Evolutionary conservation across 2,888 invertebrate genomes (phyloP), one percentile per base, ranked within the genome.

Genomic region (Cataglyphis altisquamis): DNA sequence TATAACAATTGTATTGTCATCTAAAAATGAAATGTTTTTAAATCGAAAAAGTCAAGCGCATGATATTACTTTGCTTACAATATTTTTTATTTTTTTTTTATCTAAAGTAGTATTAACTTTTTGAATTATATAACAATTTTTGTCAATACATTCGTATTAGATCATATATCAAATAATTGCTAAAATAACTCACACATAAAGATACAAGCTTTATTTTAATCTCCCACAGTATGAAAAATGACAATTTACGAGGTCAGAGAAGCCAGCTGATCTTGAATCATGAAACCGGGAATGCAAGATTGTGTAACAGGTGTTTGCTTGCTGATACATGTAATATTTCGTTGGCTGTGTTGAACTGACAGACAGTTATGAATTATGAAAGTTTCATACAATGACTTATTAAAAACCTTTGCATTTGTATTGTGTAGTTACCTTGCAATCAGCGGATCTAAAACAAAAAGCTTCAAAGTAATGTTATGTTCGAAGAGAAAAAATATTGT

Each of bases 311-410:
- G 73, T 73, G 73, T 41, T 57, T 57, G 25, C 48, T 52, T 52
- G 21, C 62, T 60, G 57, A 72, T 72, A 72, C 60, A 55, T 32
- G 39, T 73, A 60, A 73, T 73, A 73, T 73, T 73, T 41, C 29
- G 60, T 73, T 73, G 62, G 62, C 60, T 41, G 41, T 73, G n/a
- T 73, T 41, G 41, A 2, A 73, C 62, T 60, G 72, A 60, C 72
- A 39, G 72, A 72, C 72, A 41, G 62, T 60, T 73, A 73, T 41
- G 60, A 73, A 60, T 73, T 60, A 41, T 41, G 29, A 73, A 73
- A 41, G 41, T 41, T 36, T 25, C 29, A 18, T 39, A 12, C 55
- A 39, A 39, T 25, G 39, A 73, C 25, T 73, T 62, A 60, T 39
- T 60, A 29, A 29, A 62, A 73, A 41, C 18, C 52, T 70, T 55